Conservation (phyloP, 2,888 invertebrate species). For the Dryobota labecula region DNA sequence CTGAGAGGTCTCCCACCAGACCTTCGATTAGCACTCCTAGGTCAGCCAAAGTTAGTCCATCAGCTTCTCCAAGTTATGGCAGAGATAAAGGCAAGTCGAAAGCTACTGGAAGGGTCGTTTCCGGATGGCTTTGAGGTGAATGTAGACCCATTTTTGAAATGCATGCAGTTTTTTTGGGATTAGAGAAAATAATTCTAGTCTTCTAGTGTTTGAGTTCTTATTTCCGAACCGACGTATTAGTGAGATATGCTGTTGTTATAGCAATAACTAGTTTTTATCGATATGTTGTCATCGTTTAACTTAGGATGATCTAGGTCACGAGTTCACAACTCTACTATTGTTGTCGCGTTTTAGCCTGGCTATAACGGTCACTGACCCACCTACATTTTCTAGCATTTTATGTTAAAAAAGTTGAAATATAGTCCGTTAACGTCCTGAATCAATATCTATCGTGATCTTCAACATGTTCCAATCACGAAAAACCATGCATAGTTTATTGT, state of each 20-base stretch:
- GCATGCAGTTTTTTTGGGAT: background rate
- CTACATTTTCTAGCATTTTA: background rate
- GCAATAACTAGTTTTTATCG: conserved; percentile 76
- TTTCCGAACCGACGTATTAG: conserved; percentile 76
- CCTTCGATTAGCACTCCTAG: conserved; percentile 68
- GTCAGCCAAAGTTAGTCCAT: conserved; percentile 82
- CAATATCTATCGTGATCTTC: background rate
- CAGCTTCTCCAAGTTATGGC: conserved; percentile 79
- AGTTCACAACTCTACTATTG: background rate
- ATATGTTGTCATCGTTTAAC: conserved; percentile 23
- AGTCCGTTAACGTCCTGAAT: background rate
- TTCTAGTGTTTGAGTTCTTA: conserved; percentile 22
- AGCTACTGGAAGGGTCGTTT: conserved; percentile 93
- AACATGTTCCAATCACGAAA: background rate
- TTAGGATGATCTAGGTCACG: conserved; percentile 21
- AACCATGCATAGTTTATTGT: background rate
- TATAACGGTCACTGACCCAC: background rate
- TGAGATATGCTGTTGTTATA: conserved; percentile 77
- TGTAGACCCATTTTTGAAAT: conserved; percentile 2
- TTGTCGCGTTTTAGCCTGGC: background rate
- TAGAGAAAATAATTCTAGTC: conserved; percentile 13
- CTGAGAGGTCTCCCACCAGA: conserved; percentile 56
- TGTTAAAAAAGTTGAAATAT: background rate
- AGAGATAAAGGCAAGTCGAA: conserved; percentile 92
- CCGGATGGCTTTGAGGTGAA: conserved; percentile 92